A percentile compares a stretch with the other conserved stretches of the same genome.
Conservation (phyloP, 2,797 vertebrate genomes). For the Crax fasciolata region DNA sequence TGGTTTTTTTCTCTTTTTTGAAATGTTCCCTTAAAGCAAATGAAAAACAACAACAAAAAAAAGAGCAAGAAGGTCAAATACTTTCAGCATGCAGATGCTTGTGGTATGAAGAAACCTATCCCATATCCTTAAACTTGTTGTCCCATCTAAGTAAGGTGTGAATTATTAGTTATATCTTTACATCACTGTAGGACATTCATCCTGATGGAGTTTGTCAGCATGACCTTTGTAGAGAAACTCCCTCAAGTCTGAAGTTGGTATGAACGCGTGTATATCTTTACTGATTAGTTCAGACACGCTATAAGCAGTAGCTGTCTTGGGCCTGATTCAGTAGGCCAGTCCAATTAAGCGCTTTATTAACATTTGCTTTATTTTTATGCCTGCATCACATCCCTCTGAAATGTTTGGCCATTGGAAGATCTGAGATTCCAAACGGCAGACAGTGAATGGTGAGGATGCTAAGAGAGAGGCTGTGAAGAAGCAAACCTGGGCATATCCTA, state of each 20-base stretch:
- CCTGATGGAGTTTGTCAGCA: neutral
- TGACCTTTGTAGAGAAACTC: neutral
- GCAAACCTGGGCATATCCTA: neutral
- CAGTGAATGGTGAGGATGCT: neutral
- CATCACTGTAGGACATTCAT: accelerated
- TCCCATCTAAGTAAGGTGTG: neutral
- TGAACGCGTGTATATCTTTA: neutral
- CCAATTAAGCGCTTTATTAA: neutral
- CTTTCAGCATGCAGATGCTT: neutral
- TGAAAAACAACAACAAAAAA: neutral
- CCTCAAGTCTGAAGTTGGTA: neutral
- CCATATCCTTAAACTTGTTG: neutral
- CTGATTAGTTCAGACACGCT: neutral
- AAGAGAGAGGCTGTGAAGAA: neutral
- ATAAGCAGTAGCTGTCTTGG: neutral
- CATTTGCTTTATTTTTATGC: neutral
- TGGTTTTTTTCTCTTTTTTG: neutral
- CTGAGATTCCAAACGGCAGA: neutral
- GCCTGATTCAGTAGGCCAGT: neutral
- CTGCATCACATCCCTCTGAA: neutral
- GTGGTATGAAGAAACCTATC: neutral
- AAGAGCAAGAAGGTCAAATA: accelerated
- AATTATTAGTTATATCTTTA: neutral
- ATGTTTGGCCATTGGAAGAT: neutral
- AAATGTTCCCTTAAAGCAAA: neutral